Conservation (phyloP, 2,797 vertebrate species). For the Microchirus variegatus region DNA sequence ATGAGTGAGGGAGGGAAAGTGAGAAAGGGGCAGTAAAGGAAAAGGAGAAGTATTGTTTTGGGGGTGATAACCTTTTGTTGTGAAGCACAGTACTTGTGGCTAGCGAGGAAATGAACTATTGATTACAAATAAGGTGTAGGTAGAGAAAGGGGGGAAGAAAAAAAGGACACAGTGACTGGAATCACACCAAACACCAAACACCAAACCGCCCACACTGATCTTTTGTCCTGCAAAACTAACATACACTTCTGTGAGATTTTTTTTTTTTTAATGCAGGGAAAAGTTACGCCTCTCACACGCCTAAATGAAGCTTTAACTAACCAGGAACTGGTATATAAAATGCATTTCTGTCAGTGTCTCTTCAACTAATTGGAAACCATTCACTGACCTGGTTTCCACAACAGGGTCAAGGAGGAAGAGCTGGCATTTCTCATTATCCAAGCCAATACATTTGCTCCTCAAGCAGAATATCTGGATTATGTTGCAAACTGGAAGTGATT, state of each 20-base stretch:
- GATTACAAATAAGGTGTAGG: conserved; percentile 55
- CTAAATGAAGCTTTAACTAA: conserved; percentile 35
- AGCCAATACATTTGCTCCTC: conserved; percentile 33
- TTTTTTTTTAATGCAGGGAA: background rate
- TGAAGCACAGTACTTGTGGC: conserved; percentile 58
- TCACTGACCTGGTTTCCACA: conserved; percentile 29
- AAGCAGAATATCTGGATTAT: conserved; percentile 41
- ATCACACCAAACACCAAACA: conserved; percentile 29
- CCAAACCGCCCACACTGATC: conserved; percentile 14
- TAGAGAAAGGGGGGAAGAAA: background rate
- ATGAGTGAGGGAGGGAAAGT: conserved; percentile 8
- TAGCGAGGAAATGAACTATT: conserved; percentile 71
- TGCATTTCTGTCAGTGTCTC: conserved; percentile 9
- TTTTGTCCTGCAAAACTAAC: conserved; percentile 12
- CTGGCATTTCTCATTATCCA: conserved; percentile 31
- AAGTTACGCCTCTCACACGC: conserved; percentile 1
- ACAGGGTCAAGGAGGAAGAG: conserved; percentile 26
- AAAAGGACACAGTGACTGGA: conserved; percentile 27
- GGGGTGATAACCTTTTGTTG: conserved; percentile 54
- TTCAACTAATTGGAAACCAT: conserved; percentile 43
- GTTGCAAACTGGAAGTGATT: conserved; percentile 36
- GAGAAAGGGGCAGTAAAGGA: conserved; percentile 6
- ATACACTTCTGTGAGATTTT: background rate
- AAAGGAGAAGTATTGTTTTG: conserved; percentile 33
- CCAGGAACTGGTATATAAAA: conserved; percentile 34